Evolutionary conservation across 92 coral and sea anemone species (phyloP).

Genomic region (Nematostella vectensis): DNA sequence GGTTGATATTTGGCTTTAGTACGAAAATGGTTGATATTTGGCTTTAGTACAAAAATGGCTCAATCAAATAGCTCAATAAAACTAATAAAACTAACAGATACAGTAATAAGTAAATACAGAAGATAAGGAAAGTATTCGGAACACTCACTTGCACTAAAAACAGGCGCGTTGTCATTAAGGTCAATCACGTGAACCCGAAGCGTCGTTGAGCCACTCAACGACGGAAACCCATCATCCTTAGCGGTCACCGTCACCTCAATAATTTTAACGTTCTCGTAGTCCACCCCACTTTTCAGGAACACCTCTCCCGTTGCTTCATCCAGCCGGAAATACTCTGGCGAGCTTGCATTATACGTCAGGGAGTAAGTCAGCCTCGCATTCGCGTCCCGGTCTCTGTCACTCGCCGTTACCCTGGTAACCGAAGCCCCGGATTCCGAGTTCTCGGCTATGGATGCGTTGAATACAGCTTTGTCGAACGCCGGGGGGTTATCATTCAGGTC

Average conservation of each 20-base stretch:
- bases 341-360: constrained; percentile 13
- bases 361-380: constrained; percentile 44
- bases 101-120: not conserved
- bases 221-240: constrained; percentile 35
- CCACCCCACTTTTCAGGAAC: constrained; percentile 26
- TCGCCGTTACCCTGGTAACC: constrained; percentile 52
- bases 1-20: too few relatives aligned
- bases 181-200: constrained; percentile 29
- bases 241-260: constrained; percentile 30
- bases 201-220: constrained; percentile 25
- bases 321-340: constrained; percentile 30
- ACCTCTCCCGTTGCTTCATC: constrained; percentile 42
- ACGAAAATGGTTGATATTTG: too few relatives aligned
- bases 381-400: constrained; percentile 40
- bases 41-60: too few relatives aligned
- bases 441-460: constrained; percentile 42
- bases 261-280: constrained; percentile 23
- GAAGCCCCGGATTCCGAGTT: constrained; percentile 45
- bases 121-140: not conserved
- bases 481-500: constrained; percentile 51
- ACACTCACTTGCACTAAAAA: constrained; percentile 9
- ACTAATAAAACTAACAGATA: too few relatives aligned
- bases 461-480: constrained; percentile 15
- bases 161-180: constrained; percentile 48
- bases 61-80: too few relatives aligned